phyloP scores from a whole-genome alignment of 2,797 vertebrate species.

The Nyctibius grandis region DNA sequence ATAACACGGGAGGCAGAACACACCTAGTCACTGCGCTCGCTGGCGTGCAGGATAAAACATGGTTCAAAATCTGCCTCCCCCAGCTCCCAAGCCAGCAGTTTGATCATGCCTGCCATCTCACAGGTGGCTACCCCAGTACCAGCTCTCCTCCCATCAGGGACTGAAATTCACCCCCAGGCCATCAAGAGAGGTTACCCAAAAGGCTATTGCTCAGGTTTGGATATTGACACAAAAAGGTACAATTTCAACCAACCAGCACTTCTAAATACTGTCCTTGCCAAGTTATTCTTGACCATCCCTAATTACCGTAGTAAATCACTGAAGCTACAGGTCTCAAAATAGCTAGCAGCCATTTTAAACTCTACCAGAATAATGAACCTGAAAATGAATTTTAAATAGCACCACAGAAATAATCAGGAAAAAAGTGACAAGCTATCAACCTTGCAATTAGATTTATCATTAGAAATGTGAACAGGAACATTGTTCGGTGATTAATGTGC shows the following conservation, averaged over 20 bases:
- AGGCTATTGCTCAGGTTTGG: not conserved
- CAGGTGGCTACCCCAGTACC: not conserved
- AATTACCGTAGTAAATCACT: not conserved
- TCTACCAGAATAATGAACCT: not conserved
- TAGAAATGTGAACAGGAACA: not conserved
- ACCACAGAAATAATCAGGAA: not conserved
- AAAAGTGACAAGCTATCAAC: not conserved
- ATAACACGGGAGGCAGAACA: not conserved
- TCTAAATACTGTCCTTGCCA: not conserved
- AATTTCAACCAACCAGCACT: not conserved
- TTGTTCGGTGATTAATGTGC: not conserved
- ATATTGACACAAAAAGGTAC: not conserved
- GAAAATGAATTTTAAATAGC: not conserved
- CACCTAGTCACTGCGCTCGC: not conserved
- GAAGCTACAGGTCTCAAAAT: not conserved
- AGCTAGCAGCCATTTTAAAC: not conserved
- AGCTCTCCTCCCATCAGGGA: not conserved
- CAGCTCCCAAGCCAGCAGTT: not conserved
- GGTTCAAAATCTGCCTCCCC: not conserved
- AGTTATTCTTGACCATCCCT: not conserved
- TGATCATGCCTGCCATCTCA: accelerated
- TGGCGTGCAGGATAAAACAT: accelerated
- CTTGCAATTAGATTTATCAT: constrained; percentile 27
- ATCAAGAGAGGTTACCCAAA: not conserved
- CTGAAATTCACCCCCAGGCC: not conserved